A percentile compares a stretch with the other conserved stretches of the same genome.
Conservation (phyloP, 1,140 invertebrate genomes). For the Sycophaga agraensis region DNA sequence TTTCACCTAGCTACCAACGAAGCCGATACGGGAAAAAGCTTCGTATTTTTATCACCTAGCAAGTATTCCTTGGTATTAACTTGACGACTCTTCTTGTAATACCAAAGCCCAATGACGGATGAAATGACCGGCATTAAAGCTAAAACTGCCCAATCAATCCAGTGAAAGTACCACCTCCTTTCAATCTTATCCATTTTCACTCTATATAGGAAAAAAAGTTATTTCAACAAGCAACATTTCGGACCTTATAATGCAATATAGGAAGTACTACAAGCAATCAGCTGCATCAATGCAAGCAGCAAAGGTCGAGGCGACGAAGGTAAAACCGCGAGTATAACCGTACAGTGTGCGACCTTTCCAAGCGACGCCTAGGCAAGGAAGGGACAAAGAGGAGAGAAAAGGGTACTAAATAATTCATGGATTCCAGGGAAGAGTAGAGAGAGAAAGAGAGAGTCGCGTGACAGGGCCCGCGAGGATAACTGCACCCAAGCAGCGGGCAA, state of each 20-base stretch:
- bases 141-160: constrained; percentile 63
- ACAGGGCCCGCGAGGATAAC: too few species aligned
- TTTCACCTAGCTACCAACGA: constrained; percentile 76
- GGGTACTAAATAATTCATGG: neutral
- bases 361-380: too few species aligned
- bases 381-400: too few species aligned
- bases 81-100: constrained; percentile 45
- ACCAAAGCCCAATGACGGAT: constrained; percentile 53
- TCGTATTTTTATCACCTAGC: constrained; percentile 70
- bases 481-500: too few species aligned
- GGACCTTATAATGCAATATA: too few species aligned
- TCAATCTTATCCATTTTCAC: neutral
- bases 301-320: too few species aligned
- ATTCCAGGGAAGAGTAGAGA: neutral
- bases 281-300: too few species aligned
- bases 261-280: too few species aligned
- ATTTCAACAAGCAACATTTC: too few species aligned
- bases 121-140: constrained; percentile 61
- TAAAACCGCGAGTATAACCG: too few species aligned
- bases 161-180: constrained; percentile 53
- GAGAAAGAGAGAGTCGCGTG: neutral
- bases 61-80: constrained; percentile 66
- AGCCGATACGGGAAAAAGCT: constrained; percentile 78
- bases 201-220: too few species aligned
- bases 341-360: too few species aligned